A percentile compares a stretch with the other conserved stretches of the same genome.
phyloP scores from a whole-genome alignment of 2,113 vertebrate genomes.

The Pterocles orientalis region DNA sequence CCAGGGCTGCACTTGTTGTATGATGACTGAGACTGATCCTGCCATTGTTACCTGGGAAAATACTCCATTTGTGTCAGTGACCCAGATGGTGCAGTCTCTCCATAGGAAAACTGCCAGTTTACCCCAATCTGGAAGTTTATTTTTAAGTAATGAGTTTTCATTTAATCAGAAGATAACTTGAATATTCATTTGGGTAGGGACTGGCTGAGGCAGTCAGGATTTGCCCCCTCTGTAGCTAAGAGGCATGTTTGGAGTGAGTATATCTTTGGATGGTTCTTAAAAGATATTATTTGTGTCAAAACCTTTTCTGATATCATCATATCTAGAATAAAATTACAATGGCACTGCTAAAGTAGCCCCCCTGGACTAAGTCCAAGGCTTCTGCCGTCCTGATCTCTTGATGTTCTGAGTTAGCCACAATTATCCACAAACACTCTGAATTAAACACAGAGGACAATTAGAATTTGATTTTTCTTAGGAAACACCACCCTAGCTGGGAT shows the following conservation, averaged over 20 bases:
- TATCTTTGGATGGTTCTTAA: neutral
- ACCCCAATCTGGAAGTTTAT: neutral
- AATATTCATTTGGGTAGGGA: neutral
- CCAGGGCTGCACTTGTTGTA: neutral
- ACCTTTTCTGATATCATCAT: neutral
- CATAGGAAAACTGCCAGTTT: rapidly evolving
- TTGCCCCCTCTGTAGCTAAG: neutral
- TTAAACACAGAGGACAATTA: neutral
- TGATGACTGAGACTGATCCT: neutral
- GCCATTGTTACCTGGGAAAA: neutral
- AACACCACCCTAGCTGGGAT: neutral
- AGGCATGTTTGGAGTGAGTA: neutral
- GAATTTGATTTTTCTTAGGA: neutral
- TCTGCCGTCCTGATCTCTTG: neutral
- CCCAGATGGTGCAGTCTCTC: neutral
- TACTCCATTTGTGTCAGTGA: neutral
- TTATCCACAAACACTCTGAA: neutral
- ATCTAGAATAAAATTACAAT: neutral
- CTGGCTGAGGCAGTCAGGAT: neutral
- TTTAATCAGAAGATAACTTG: neutral
- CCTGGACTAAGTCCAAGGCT: neutral
- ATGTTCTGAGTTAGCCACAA: neutral
- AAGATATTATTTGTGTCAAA: neutral
- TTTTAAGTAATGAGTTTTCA: neutral
- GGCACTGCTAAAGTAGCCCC: neutral